Evolutionary conservation across 2,888 invertebrate species (phyloP).

Genomic region (Ophion costatus): DNA sequence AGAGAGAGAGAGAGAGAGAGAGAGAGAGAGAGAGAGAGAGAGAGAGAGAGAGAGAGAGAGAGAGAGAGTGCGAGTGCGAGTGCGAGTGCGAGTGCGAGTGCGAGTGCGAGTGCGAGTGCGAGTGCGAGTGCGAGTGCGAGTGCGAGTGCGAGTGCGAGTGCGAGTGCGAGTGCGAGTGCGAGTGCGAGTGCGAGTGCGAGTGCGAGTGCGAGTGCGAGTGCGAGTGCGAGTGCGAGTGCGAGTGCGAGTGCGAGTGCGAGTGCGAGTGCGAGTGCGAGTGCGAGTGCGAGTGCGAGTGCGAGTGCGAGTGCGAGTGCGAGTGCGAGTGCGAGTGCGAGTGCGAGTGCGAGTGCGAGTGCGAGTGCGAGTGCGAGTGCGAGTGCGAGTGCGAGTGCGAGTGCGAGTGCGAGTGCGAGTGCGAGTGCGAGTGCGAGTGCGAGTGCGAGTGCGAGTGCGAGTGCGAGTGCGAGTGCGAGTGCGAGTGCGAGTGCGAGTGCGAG

Average conservation of each 20-base stretch:
- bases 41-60: slow-evolving; percentile 16
- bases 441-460: not conserved
- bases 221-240: not conserved
- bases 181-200: not conserved
- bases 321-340: not conserved
- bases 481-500: no score
- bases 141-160: no score
- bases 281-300: not conserved
- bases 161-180: not conserved
- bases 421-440: not conserved
- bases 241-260: no score
- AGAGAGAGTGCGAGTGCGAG: no score
- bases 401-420: not conserved
- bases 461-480: not conserved
- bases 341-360: not conserved
- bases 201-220: not conserved
- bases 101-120: no score
- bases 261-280: slow-evolving; percentile 15
- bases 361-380: slow-evolving; percentile 12
- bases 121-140: no score
- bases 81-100: not conserved
- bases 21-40: slow-evolving; percentile 8
- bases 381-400: no score
- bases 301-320: not conserved
- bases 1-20: slow-evolving; percentile 2